phyloP scores from a whole-genome alignment of 1,140 invertebrate species.

The Marisa cornuarietis region DNA sequence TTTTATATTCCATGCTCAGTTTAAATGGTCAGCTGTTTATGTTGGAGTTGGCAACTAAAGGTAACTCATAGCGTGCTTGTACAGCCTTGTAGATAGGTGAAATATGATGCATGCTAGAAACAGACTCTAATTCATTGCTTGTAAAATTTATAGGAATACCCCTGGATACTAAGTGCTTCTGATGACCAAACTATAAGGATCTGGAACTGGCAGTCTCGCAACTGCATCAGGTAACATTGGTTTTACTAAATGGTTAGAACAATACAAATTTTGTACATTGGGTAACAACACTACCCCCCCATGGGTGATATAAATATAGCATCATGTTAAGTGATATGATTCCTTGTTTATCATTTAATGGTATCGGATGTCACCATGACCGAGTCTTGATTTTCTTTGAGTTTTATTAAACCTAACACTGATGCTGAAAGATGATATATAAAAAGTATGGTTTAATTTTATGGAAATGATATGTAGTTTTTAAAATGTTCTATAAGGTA shows the following conservation, averaged over 20 bases:
- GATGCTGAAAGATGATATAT: too few species aligned
- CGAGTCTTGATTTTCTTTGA: neutral
- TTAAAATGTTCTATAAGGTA: neutral
- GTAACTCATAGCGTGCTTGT: too few species aligned
- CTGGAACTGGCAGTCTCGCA: constrained; percentile 99
- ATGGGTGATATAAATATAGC: neutral
- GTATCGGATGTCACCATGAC: neutral
- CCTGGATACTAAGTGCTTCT: constrained; percentile 94
- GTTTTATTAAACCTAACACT: too few species aligned
- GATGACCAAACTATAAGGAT: constrained; percentile 99
- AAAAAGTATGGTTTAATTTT: too few species aligned
- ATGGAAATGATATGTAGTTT: neutral
- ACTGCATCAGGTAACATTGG: constrained; percentile 73
- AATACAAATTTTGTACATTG: neutral
- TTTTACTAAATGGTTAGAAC: neutral
- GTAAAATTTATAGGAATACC: constrained; percentile 78
- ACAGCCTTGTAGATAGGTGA: too few species aligned
- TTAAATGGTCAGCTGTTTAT: too few species aligned
- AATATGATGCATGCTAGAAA: too few species aligned
- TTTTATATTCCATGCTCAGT: too few species aligned
- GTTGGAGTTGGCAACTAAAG: too few species aligned
- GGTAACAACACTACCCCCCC: neutral
- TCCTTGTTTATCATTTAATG: neutral
- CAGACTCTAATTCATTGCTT: too few species aligned
- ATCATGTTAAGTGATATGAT: neutral